Conservation (phyloP, 2,888 invertebrate species). For the Polydesmus complanatus region DNA sequence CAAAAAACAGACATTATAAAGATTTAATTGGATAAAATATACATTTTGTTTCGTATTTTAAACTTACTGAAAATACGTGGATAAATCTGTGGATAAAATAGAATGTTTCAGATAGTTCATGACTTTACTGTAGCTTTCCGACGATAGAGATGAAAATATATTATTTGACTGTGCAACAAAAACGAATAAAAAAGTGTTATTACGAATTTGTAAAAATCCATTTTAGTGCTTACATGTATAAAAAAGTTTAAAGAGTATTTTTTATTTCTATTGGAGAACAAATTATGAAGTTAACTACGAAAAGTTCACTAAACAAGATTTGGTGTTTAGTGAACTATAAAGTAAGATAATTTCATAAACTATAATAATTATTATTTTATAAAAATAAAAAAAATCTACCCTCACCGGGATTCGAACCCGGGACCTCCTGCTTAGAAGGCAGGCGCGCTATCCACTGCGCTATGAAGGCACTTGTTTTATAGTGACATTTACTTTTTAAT, state of each 20-base stretch:
- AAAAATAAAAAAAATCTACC: too few relatives aligned
- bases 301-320: too few relatives aligned
- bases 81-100: conserved; percentile 41
- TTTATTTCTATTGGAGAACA: neutral
- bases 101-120: conserved; percentile 40
- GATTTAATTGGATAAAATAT: conserved; percentile 1
- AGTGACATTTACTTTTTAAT: too few relatives aligned
- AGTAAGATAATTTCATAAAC: too few relatives aligned
- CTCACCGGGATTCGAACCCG: too few relatives aligned
- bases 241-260: neutral
- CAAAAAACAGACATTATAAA: conserved; percentile 15
- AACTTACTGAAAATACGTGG: conserved; percentile 40
- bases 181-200: neutral
- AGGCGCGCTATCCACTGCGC: too few relatives aligned
- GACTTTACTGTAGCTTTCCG: conserved; percentile 37
- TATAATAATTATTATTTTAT: too few relatives aligned
- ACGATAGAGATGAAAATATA: conserved; percentile 36
- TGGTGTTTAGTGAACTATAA: too few relatives aligned
- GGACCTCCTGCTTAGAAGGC: too few relatives aligned
- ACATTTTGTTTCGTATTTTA: neutral
- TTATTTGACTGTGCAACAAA: conserved; percentile 35
- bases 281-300: too few relatives aligned
- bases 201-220: neutral
- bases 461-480: too few relatives aligned
- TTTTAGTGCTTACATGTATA: neutral